These are phyloP conservation scores for Pachyrhynchus sulphureomaculatus DNA, from an alignment of 1,140 invertebrate species.

Conservation along the genomic window DNA sequence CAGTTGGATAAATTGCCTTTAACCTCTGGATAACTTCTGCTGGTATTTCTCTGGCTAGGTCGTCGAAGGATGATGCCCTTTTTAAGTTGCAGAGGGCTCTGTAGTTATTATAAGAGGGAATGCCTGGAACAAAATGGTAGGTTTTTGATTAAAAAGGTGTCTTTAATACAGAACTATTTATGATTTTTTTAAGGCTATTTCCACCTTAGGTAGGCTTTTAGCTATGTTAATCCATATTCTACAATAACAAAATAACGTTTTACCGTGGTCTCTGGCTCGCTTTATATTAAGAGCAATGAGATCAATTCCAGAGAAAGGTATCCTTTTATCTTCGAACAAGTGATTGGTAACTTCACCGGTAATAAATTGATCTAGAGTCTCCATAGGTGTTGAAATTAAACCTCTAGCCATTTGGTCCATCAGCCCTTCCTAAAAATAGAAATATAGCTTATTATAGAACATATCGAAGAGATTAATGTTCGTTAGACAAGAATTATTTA, in stretches of 20 bases:
- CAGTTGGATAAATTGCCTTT: slow-evolving; percentile 77
- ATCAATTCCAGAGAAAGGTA: slow-evolving; percentile 84
- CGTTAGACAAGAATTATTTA: too few relatives aligned
- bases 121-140: neutral
- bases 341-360: slow-evolving; percentile 93
- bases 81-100: slow-evolving; percentile 81
- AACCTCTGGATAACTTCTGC: slow-evolving; percentile 80
- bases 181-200: too few relatives aligned
- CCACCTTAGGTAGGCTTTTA: too few relatives aligned
- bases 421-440: slow-evolving; percentile 60
- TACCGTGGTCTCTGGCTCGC: slow-evolving; percentile 53
- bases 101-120: slow-evolving; percentile 55
- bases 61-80: slow-evolving; percentile 75
- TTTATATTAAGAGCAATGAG: slow-evolving; percentile 82
- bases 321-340: slow-evolving; percentile 83
- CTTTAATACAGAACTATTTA: too few relatives aligned
- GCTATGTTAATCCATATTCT: too few relatives aligned
- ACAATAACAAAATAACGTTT: too few relatives aligned
- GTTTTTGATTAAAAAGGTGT: too few relatives aligned
- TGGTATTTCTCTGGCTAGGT: slow-evolving; percentile 79
- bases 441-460: too few relatives aligned
- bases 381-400: slow-evolving; percentile 85
- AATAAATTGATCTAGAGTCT: slow-evolving; percentile 91
- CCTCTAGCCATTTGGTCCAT: slow-evolving; percentile 87
- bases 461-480: neutral